Base-by-base conservation (phyloP, 2,113 vertebrate genomes). In the Erythrocebus patas region DNA sequence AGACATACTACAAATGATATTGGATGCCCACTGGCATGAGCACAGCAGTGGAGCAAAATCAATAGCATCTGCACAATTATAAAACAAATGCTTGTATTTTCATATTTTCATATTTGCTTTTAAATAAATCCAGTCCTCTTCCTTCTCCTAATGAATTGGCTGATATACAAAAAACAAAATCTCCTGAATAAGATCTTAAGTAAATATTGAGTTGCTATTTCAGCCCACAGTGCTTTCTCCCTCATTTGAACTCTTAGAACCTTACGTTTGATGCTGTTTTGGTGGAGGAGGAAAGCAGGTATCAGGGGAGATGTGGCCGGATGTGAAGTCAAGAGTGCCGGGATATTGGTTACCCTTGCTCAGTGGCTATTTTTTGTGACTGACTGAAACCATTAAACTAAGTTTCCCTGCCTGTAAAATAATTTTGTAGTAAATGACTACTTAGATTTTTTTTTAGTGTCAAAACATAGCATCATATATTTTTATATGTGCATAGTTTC, bases 71-170 rank as follows among this genome's bases (percentile, higher is more conserved):
- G 43, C 11, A 80, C 70, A 97, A 38, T 92, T 96, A 85, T 6
- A 93, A 96, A 97, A 50, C 23, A 40, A 89, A 12, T n/a, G 57
- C 14, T 89, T 25, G 23, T 5, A 52, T 89, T 90, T 40, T 82
- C n/a, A 95, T n/a, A 35, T 52, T 93, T 98, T 82, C n/a, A 95
- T n/a, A 32, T 52, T 93, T 98, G 88, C 55, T 57, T 93, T 50
- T 22, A 84, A 95, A 85, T 96, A 97, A 55, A 86, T 91, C 0
- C 38, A 92, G 76, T 43, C 23, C 35, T 85, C 59, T 30, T 82
- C 96, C 40, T 95, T 66, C 76, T 38, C 3, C 4, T 93, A 92
- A 89, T 8, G 66, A 93, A 86, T 1, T 68, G 85, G 55, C 2
- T 72, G 17, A 27, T 25, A 87, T 68, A 20, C 52, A 94, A 48